Evolutionary conservation across 2,797 vertebrate genomes (phyloP), one percentile per base, ranked within the genome.

Genomic region (Enteromius radiatus): DNA sequence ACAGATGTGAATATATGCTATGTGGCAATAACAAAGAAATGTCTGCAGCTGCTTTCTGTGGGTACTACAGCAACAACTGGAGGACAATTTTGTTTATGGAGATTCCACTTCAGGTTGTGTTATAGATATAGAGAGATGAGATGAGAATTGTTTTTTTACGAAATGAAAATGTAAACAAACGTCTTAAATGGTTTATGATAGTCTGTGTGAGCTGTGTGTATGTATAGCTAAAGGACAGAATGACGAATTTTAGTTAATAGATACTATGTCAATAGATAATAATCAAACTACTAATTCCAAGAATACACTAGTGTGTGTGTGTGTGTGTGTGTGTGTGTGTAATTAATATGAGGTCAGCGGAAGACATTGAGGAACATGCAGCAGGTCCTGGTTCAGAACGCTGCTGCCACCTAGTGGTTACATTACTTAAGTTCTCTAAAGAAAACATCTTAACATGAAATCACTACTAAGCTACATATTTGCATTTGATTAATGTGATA

Each of bases 1-100:
- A 74, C 86, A 87, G 81, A 87, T 87, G 81, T 83, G 77, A 86
- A 28, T 47, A 36, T 77, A 36, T 81, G 38, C 21, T 36, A 59
- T 45, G 47, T 69, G 38, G 68, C 23, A 71, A 56, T 70, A 33
- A 70, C 52, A 79, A 23, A 41, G 36, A 59, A 77, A 64, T 45
- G 23, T 77, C 59, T 77, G 59, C 59, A 77, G 76, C 41, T 77
- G 59, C 26, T 45, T 63, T 77, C 41, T 64, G 59, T 33, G 76
- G 28, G 76, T 14, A 63, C 41, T 26, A 47, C 21, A 45, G n/a
- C 33, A 38, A 26, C 7, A 75, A 56, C 12, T n/a, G 19, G 12
- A 75, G 26, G 26, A 64, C 38, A 59, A 5, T 61, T 38, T 63
- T 9, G 17, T 7, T n/a, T 1, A 52, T 7, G 6, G 9, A 70